Evolutionary conservation across 2,113 vertebrate genomes (phyloP).

Genomic region (Falco punctatus): DNA sequence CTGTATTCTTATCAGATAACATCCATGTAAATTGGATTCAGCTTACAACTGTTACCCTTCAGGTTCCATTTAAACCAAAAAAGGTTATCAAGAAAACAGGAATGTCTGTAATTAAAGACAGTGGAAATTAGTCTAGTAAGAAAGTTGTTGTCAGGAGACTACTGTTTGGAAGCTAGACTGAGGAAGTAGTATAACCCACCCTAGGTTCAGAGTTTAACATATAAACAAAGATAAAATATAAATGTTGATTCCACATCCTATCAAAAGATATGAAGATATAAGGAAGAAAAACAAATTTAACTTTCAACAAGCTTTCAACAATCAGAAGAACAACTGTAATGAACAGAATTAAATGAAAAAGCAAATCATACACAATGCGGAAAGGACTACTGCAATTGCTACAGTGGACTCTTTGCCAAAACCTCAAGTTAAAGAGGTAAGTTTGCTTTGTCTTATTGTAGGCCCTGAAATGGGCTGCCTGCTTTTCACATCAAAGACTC

Average conservation of each 20-base stretch:
- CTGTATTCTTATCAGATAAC: background rate
- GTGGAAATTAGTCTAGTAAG: background rate
- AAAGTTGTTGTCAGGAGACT: background rate
- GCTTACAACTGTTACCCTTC: background rate
- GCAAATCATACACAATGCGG: background rate
- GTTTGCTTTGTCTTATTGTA: background rate
- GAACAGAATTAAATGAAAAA: background rate
- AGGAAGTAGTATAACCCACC: background rate
- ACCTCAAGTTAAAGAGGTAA: background rate
- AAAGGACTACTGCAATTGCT: background rate
- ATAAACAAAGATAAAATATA: background rate
- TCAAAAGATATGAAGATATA: background rate
- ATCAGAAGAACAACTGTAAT: background rate
- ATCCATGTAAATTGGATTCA: background rate
- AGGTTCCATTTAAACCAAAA: background rate
- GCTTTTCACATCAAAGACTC: background rate
- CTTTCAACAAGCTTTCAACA: background rate
- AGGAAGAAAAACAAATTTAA: background rate
- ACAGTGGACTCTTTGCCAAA: background rate
- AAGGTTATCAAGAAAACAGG: background rate
- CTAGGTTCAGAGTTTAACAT: background rate
- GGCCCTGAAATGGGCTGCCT: background rate
- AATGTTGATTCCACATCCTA: background rate
- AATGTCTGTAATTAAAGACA: background rate
- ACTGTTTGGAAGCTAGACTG: background rate